Conservation (phyloP, 2,797 vertebrate genomes). For the Buphagus erythrorhynchus region DNA sequence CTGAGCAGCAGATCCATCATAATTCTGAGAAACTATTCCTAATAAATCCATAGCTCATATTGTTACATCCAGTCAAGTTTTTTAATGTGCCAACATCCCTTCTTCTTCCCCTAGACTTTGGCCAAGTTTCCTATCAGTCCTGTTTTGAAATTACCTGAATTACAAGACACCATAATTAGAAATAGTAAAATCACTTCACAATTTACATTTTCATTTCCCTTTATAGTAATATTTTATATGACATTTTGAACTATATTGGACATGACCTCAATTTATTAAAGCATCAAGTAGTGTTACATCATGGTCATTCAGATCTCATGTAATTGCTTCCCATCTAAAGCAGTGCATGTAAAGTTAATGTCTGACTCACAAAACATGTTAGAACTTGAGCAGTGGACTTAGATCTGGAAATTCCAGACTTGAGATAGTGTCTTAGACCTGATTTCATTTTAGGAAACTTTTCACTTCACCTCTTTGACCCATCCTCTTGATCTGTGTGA, state of each 20-base stretch:
- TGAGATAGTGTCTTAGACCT: neutral
- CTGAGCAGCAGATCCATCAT: neutral
- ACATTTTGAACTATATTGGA: neutral
- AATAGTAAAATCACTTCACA: neutral
- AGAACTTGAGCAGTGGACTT: neutral
- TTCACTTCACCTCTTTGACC: neutral
- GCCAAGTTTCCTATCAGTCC: neutral
- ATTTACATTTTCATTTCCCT: neutral
- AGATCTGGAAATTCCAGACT: neutral
- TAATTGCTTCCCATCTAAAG: neutral
- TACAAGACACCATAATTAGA: neutral
- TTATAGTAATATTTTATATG: neutral
- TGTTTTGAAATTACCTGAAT: neutral
- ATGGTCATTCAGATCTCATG: neutral
- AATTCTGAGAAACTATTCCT: neutral
- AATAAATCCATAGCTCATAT: neutral
- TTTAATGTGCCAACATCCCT: neutral
- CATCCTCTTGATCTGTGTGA: neutral
- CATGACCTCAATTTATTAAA: neutral
- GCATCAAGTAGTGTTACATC: neutral
- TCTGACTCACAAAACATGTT: neutral
- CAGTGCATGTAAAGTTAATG: neutral
- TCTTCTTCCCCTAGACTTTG: neutral
- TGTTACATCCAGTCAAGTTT: neutral
- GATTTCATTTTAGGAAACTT: neutral